Base-by-base conservation (phyloP, 1,140 invertebrate genomes). In the Cepaea nemoralis region DNA sequence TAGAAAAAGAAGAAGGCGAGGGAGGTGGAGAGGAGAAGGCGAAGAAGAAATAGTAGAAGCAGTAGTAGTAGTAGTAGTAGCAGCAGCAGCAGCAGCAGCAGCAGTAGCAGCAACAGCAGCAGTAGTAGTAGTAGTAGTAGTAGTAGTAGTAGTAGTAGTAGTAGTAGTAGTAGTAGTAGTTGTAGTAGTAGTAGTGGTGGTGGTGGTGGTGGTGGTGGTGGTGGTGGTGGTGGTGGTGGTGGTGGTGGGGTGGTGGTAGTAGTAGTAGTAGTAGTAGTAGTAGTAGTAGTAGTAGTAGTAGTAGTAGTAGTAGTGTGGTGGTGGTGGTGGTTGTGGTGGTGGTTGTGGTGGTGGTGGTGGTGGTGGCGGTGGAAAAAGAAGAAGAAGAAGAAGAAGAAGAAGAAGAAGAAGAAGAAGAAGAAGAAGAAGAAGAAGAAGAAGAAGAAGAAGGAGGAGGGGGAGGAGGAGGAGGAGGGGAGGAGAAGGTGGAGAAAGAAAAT, bases 151-250 rank as follows among this genome's bases (percentile, higher is more conserved):
- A 55, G 50, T n/a, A 55, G 50, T n/a, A 55, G 50, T 55, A 55
- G 50, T 55, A 55, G 50, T 55, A 55, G 50, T 55, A 55, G 50
- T 55, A 55, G 50, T 55, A 55, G 50, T 55, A 55, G 50, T 55
- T 55, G 50, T 55, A 55, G 50, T 55, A 55, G 50, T n/a, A 55
- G 50, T n/a, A 55, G 50, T n/a, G n/a, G 50, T n/a, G n/a, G 50
- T 55, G n/a, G 50, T 55, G n/a, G 50, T 55, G n/a, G 50, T 55
- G n/a, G 50, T 55, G n/a, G 50, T 55, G n/a, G 50, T 55, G 5
- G 50, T 55, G 5, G 50, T 55, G 5, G 50, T 55, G 5, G 50
- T 55, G 5, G 50, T 55, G n/a, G 50, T n/a, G n/a, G 50, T 55
- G n/a, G 50, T 55, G 5, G 24, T n/a, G n/a, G 50, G n/a, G 50